Evolutionary conservation across 2,888 invertebrate species (phyloP), one percentile per base, ranked within the genome.

Genomic region (Tetragonisca angustula): DNA sequence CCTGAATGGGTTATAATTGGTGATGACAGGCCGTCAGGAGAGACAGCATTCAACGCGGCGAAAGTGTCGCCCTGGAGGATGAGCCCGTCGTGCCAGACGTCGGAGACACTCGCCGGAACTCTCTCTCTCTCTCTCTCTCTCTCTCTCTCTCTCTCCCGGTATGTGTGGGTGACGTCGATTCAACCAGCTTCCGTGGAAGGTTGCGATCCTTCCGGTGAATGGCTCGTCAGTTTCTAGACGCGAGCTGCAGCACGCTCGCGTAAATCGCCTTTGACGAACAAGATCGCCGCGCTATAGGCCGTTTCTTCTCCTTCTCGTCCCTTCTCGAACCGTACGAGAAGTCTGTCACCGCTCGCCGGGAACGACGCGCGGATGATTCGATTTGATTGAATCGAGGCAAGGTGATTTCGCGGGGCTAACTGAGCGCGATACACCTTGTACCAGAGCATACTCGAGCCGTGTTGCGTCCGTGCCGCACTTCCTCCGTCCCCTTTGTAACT

Each of bases 1-100:
- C 54, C 82, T 93, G 92, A 93, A 93, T 93, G 93, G 92, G 90
- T 93, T 92, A 92, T 93, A 93, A 93, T 93, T 93, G 93, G 92
- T 91, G 93, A 92, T 93, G 93, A 93, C 93, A 92, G 93, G 86
- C 90, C 90, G 91, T 93, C 92, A 91, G 79, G 81, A 82, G 86
- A 79, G 77, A 74, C 79, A 72, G 88, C 81, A 88, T 89, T 90
- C 81, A 90, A 76, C 83, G 65, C 73, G 76, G 49, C 76, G 81
- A 79, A 81, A 85, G 84, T 85, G 81, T 85, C 83, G 84, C 81
- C 69, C 79, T 73, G 62, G 83, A 84, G 90, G 71, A 84, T 67
- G 72, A 59, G 64, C 24, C 17, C 62, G 69, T 65, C 81, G 81
- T 68, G 56, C 72, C 75, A 83, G 71, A 79, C 83, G 79, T 62